These are phyloP conservation scores for Rhamnusium bicolor DNA, from an alignment of 2,888 invertebrate species.

Conservation along the genomic window DNA sequence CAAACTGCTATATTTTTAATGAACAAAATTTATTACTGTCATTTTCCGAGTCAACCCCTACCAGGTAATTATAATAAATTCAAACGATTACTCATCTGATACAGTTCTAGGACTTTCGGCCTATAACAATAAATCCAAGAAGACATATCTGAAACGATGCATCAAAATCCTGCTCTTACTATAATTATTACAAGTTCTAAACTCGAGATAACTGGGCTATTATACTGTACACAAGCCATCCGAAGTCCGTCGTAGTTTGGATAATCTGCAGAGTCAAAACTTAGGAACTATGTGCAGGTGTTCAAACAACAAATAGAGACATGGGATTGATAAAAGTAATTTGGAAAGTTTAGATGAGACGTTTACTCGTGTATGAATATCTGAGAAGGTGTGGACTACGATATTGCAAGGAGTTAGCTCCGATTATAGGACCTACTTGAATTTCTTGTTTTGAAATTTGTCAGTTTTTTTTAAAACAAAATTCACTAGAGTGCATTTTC, in stretches of 20 bases:
- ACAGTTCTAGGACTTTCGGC: constrained; percentile 4
- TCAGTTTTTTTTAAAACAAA: no score
- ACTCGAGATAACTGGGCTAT: constrained; percentile 20
- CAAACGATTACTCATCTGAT: not conserved
- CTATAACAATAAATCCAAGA: constrained; percentile 22
- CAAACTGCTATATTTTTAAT: constrained; percentile 13
- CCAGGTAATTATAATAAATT: constrained; percentile 4
- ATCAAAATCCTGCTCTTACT: not conserved
- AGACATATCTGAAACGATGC: constrained; percentile 23
- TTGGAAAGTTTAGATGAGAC: constrained; percentile 30
- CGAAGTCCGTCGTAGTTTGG: constrained; percentile 16
- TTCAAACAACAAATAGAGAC: constrained; percentile 26
- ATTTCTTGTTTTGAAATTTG: not conserved
- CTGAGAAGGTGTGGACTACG: not conserved
- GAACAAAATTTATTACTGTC: constrained; percentile 10
- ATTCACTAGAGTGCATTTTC: no score
- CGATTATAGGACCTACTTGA: not conserved
- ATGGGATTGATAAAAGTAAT: constrained; percentile 30
- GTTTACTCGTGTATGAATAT: constrained; percentile 6
- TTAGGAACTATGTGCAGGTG: constrained; percentile 41
- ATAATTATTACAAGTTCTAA: constrained; percentile 14
- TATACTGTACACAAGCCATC: constrained; percentile 27
- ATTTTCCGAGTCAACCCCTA: not conserved
- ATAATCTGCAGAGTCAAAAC: constrained; percentile 34
- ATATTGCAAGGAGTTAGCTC: not conserved